Base-by-base conservation (phyloP, 2,888 invertebrate species). In the Caenorhabditis uteleia region DNA sequence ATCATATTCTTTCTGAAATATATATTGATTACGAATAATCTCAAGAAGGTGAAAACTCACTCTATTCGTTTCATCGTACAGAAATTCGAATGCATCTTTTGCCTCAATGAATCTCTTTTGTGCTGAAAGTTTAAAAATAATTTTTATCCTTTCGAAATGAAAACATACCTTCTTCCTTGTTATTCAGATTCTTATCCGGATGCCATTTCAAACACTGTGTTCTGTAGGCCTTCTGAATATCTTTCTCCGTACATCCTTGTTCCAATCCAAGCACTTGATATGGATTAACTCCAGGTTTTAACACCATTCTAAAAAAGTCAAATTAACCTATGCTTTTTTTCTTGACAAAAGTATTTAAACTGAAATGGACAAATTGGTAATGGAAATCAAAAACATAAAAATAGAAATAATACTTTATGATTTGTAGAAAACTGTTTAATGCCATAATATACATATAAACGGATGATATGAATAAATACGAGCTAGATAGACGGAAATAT, bases 181-280 rank as follows among this genome's bases (percentile, higher is more conserved):
- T 75, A 34, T 68, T 50, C 39, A 61, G 49, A 47, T 75, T 75
- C 46, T 75, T 75, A 44, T 75, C 75, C 10, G 75, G 75, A 71
- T 75, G 75, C 73, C 73, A 75, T 39, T 71, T 73, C 27, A 75
- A 64, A 50, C 75, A 75, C 27, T 70, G 73, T 29, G 55, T 36
- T 29, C 69, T 59, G 42, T 75, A 73, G 12, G 75, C 75, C 39
- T 75, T 73, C 31, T 71, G 65, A 21, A 75, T 68, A 6, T 75
- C 75, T 29, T 65, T 70, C 4, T 75, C 75, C 18, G 68, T 64
- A 27, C 69, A 69, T 42, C 58, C 64, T 27, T 58, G 73, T 34
- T 69, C 42, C 27, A 75, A 33, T 18, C 46, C 64, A 18, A 75
- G 61, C n/a, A 71, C 62, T 39, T 62, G 65, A 42, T 75, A 75